Base-by-base conservation (phyloP, 1,140 invertebrate species). In the Drosophila ficusphila region DNA sequence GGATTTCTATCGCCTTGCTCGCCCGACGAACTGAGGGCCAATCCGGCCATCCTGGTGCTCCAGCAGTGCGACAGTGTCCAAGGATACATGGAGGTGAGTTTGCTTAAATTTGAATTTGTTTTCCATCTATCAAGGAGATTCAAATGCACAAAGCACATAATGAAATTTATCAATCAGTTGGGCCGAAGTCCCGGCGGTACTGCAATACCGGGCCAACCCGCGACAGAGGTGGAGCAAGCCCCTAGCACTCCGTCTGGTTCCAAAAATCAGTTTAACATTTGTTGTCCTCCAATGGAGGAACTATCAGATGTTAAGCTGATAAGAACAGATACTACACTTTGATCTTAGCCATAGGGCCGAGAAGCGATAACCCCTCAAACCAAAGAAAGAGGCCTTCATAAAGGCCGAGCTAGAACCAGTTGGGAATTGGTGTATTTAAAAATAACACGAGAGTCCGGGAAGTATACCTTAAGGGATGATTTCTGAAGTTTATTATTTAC, bases 291-390 rank as follows among this genome's bases (percentile, higher is more conserved):
- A 76, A 92, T 93, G 91, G 85, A 82, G 86, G 21, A 25, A 92
- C 92, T 93, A 94, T 93, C 93, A 94, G 93, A 94, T 94, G 93
- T 93, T 94, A 93, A 94, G 93, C 93, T 93, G 92, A 94, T 93
- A 94, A 94, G 93, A 94, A 94, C 93, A 94, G 93, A 94, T 92
- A 92, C 92, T 92, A 92, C 92, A 92, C 92, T 92, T 92, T 92
- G 92, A 92, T 92, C 92, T 92, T 92, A 92, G 92, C 92, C 91
- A 91, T 89, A 89, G 91, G 92, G 92, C 92, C 91, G 91, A 92
- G 91, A 92, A 91, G 90, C 83, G 83, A 89, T 85, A 85, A 83
- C 73, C 58, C 86, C 79, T 90, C 1, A 9, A 7, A 12, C 2
- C 1, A 23, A 7, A 12, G 41, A 3, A 18, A 11, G 11, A 12